Base-by-base conservation (phyloP, 2,113 vertebrate species). In the Pavo muticus region DNA sequence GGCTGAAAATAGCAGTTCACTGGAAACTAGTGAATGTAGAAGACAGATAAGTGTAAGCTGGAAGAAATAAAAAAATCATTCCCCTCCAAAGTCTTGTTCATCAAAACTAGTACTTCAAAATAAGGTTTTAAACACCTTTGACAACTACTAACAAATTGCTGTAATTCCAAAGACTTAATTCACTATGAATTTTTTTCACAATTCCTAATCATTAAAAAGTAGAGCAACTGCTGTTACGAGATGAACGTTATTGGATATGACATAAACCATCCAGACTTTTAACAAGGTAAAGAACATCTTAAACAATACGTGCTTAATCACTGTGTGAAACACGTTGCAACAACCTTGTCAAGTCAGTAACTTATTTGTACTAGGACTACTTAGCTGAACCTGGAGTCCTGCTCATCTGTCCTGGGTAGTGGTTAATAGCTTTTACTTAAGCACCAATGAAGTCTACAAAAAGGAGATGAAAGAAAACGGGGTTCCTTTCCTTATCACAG, bases 231-330 rank as follows among this genome's bases (percentile, higher is more conserved):
- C 75, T 88, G 65, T 37, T 76, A 70, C 44, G 32, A 88, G 57
- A 91, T 72, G 71, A 94, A 95, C 94, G 84, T 86, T 74, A 93
- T 88, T 70, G 57, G 65, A 37, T 73, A 12, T 84, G 67, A 78
- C 71, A 77, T 37, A 68, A 94, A 76, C 40, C 71, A 75, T 80
- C 30, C 81, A 78, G 54, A 54, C 24, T 65, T 83, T 25, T 29
- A 45, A 25, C 50, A 16, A 10, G 21, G 10, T 10, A 52, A 32
- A 35, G 29, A 32, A 40, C 9, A 40, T 47, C 52, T 65, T n/a
- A 4, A 17, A 60, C 37, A 79, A 29, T 25, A 39, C 7, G 1
- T 37, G 57, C 4, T 40, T 44, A 29, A 14, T 19, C 20, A 39
- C 52, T 54, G 10, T 8, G 59, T 0, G 1, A 84, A 67, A 40